These are phyloP conservation scores for Troglohyphantes excavatus DNA, from an alignment of 2,888 invertebrate genomes.

Conservation along the genomic window DNA sequence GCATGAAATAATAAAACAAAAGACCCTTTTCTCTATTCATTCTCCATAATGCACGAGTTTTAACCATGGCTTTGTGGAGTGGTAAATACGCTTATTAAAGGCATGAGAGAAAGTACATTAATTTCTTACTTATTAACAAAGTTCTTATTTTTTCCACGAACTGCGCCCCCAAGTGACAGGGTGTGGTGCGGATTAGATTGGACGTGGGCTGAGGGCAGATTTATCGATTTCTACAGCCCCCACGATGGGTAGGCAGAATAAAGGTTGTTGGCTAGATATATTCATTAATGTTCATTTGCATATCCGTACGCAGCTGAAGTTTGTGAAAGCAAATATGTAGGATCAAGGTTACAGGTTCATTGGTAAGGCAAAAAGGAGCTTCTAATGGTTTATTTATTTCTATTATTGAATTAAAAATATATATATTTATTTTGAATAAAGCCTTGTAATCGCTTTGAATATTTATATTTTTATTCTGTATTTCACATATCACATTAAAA, in stretches of 20 bases:
- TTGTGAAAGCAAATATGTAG: background rate
- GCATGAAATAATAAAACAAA: too few species aligned
- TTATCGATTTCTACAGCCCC: slow-evolving; percentile 62
- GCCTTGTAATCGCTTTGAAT: too few species aligned
- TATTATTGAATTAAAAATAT: too few species aligned
- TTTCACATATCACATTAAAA: too few species aligned
- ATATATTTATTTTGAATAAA: too few species aligned
- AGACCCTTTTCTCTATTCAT: too few species aligned
- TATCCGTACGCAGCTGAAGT: background rate
- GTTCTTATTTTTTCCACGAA: slow-evolving; percentile 47
- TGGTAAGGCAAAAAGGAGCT: too few species aligned
- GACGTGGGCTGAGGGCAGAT: slow-evolving; percentile 23
- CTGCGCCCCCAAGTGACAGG: slow-evolving; percentile 61
- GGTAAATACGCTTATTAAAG: slow-evolving; percentile 66
- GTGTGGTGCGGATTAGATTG: slow-evolving; percentile 59
- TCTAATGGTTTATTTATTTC: too few species aligned
- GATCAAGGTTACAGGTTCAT: background rate
- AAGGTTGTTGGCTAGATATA: background rate
- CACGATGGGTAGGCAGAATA: background rate
- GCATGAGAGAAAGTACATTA: slow-evolving; percentile 54
- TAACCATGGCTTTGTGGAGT: slow-evolving; percentile 13
- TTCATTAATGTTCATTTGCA: slow-evolving; percentile 9
- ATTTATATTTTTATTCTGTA: too few species aligned
- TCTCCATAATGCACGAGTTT: slow-evolving; percentile 19
- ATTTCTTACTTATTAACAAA: slow-evolving; percentile 66